Conservation (phyloP, 2,888 invertebrate genomes). For the Eurois occulta region DNA sequence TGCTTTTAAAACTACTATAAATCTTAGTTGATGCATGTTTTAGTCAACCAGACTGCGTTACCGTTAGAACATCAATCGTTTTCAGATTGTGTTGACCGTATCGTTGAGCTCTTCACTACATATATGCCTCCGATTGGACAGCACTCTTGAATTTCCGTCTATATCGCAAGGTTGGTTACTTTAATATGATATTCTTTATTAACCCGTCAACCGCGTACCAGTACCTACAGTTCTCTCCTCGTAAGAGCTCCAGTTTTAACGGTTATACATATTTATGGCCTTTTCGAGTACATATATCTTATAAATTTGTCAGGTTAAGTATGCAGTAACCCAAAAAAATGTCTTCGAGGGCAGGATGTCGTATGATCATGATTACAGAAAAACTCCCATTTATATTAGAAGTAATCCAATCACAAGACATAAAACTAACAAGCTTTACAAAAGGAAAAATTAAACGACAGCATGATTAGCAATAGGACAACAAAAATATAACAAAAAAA, state of each 20-base stretch:
- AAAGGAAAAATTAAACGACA: neutral
- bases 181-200: neutral
- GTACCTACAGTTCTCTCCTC: neutral
- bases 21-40: constrained; percentile 54
- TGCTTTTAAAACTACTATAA: constrained; percentile 23
- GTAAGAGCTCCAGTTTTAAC: neutral
- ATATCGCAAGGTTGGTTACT: neutral
- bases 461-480: neutral
- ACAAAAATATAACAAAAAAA: neutral
- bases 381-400: neutral
- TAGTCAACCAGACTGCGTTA: constrained; percentile 59
- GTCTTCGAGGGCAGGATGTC: neutral
- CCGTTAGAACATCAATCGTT: constrained; percentile 69
- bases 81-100: constrained; percentile 63
- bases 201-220: neutral
- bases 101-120: constrained; percentile 52
- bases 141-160: constrained; percentile 3
- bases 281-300: neutral
- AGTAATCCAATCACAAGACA: neutral
- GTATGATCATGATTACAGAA: neutral
- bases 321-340: neutral
- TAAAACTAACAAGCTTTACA: neutral
- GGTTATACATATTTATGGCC: neutral
- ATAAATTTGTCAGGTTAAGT: neutral
- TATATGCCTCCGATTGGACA: neutral